Conservation (phyloP, 2,888 invertebrate genomes). For the Pollenia angustigena region DNA sequence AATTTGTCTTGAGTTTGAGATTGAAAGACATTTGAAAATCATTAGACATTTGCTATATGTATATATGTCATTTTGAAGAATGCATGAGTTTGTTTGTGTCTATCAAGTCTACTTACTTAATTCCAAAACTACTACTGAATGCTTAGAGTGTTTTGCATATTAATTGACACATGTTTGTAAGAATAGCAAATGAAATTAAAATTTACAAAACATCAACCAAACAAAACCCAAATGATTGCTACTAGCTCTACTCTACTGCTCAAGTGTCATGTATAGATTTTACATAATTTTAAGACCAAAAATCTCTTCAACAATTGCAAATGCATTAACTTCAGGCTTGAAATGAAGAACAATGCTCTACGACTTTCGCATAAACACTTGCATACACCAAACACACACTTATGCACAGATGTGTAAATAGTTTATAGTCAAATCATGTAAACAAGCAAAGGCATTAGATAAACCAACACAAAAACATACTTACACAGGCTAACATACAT, state of each 20-base stretch:
- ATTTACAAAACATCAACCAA: constrained; percentile 48
- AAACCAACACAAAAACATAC: constrained; percentile 26
- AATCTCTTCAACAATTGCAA: not conserved
- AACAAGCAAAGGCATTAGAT: constrained; percentile 24
- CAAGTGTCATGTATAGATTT: constrained; percentile 52
- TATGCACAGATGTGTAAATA: not conserved
- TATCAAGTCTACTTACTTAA: constrained; percentile 27
- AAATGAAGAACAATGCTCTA: constrained; percentile 40
- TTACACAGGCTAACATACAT: not conserved
- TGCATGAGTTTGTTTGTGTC: not conserved
- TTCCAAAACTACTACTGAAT: not conserved
- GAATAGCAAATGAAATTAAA: constrained; percentile 56
- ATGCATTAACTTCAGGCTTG: not conserved
- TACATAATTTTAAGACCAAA: constrained; percentile 8
- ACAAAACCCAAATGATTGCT: constrained; percentile 57
- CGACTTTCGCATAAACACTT: not conserved
- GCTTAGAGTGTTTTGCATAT: constrained; percentile 60
- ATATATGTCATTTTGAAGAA: too few species aligned
- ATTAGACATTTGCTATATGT: too few species aligned
- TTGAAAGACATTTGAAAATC: too few species aligned
- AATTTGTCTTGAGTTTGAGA: too few species aligned
- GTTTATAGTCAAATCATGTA: constrained; percentile 11
- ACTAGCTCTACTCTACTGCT: not conserved
- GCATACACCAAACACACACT: not conserved
- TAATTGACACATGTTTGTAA: constrained; percentile 66